Evolutionary conservation across 2,888 invertebrate genomes (phyloP).

Genomic region (Punctoribates punctum): DNA sequence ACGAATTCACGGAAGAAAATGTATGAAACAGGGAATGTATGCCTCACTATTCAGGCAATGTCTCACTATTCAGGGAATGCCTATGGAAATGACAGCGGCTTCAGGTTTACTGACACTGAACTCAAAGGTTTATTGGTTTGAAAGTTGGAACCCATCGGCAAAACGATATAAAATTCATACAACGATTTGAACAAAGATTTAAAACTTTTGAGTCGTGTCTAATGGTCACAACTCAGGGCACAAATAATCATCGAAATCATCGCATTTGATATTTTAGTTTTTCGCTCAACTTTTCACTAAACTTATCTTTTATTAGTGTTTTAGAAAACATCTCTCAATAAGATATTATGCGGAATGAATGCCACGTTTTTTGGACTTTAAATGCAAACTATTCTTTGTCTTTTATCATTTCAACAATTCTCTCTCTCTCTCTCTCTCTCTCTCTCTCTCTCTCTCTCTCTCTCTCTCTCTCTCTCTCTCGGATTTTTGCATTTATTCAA

Average conservation of each 20-base stretch:
- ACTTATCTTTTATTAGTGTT: conserved; percentile 16
- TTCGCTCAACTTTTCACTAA: neutral
- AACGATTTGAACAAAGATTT: conserved; percentile 16
- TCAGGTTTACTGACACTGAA: too few species aligned
- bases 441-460: too few species aligned
- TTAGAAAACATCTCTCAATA: neutral
- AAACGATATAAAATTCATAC: conserved; percentile 22
- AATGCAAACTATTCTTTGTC: neutral
- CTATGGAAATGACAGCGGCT: too few species aligned
- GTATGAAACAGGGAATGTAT: too few species aligned
- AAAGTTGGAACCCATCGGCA: neutral
- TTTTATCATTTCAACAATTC: neutral
- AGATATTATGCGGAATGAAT: conserved; percentile 17
- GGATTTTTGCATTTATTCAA: neutral
- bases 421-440: too few species aligned
- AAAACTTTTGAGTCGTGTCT: conserved; percentile 28
- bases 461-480: too few species aligned
- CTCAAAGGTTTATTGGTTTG: too few species aligned
- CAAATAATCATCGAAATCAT: neutral
- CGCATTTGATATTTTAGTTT: neutral
- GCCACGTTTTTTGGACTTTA: neutral
- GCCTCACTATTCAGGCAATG: too few species aligned
- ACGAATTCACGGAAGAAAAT: neutral
- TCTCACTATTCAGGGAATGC: too few species aligned
- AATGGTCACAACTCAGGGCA: conserved; percentile 26